phyloP scores from a whole-genome alignment of 2,888 invertebrate species.

The Cantharis rufa region DNA sequence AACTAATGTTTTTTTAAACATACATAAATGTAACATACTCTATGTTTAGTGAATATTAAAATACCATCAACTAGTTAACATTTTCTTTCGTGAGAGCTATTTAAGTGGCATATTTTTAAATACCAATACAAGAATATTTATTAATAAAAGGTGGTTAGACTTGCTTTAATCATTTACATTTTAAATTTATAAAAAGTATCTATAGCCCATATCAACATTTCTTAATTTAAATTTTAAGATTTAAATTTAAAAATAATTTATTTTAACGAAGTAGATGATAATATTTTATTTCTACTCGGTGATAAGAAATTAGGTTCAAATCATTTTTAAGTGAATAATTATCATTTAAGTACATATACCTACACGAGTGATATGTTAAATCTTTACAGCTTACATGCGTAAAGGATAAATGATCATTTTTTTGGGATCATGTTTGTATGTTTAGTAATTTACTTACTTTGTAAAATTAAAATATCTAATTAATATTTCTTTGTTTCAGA shows the following conservation, averaged over 20 bases:
- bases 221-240: background rate
- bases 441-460: background rate
- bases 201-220: background rate
- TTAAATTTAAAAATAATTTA: background rate
- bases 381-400: background rate
- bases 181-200: background rate
- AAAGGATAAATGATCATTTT: background rate
- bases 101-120: background rate
- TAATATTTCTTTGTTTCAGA: constrained; percentile 35
- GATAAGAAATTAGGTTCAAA: background rate
- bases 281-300: background rate
- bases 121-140: background rate
- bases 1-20: background rate
- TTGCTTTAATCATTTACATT: background rate
- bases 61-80: background rate
- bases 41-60: background rate
- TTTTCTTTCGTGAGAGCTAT: background rate
- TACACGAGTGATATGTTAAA: background rate
- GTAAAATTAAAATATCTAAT: background rate
- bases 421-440: background rate
- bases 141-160: background rate
- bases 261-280: background rate
- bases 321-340: background rate
- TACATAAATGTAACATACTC: background rate
- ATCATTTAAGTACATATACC: background rate